These are phyloP conservation scores for Scomber colias DNA, from an alignment of 2,113 vertebrate species.

Conservation along the genomic window DNA sequence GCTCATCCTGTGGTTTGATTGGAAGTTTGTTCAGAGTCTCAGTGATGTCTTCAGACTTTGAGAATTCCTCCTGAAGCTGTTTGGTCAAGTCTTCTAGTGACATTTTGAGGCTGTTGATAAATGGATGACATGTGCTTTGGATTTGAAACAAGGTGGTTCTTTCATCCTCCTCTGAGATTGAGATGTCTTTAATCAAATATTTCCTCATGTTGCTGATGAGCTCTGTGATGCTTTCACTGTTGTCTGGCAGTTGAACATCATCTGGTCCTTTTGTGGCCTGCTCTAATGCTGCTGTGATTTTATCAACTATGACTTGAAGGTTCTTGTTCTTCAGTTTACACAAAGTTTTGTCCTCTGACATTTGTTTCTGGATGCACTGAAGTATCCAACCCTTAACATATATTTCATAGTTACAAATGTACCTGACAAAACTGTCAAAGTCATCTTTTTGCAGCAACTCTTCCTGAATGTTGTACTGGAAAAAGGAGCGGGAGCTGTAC, in stretches of 20 bases:
- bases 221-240: slow-evolving; percentile 23
- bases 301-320: slow-evolving; percentile 17
- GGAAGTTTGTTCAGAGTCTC: slow-evolving; percentile 41
- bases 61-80: slow-evolving; percentile 40
- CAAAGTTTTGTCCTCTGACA: slow-evolving; percentile 20
- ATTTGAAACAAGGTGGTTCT: slow-evolving; percentile 47
- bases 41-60: slow-evolving; percentile 2
- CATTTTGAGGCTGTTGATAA: slow-evolving; percentile 31
- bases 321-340: slow-evolving; percentile 29
- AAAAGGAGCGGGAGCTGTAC: slow-evolving; percentile 50
- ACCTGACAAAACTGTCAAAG: slow-evolving; percentile 47
- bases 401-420: slow-evolving; percentile 56
- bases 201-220: slow-evolving; percentile 42
- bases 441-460: slow-evolving; percentile 62
- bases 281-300: slow-evolving; percentile 25
- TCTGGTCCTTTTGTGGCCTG: background rate
- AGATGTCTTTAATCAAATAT: slow-evolving; percentile 47
- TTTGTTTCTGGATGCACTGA: background rate
- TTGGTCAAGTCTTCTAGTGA: slow-evolving; percentile 14
- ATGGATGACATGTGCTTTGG: slow-evolving; percentile 20
- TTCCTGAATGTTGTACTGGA: slow-evolving; percentile 66
- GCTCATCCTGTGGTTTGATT: slow-evolving; percentile 72
- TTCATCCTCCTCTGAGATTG: slow-evolving; percentile 39
- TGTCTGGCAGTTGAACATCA: slow-evolving; percentile 25
- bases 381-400: slow-evolving; percentile 69